Evolutionary conservation across 2,113 vertebrate species (phyloP), one percentile per base, ranked within the genome.

Genomic region (Cyanoramphus novaezelandiae): DNA sequence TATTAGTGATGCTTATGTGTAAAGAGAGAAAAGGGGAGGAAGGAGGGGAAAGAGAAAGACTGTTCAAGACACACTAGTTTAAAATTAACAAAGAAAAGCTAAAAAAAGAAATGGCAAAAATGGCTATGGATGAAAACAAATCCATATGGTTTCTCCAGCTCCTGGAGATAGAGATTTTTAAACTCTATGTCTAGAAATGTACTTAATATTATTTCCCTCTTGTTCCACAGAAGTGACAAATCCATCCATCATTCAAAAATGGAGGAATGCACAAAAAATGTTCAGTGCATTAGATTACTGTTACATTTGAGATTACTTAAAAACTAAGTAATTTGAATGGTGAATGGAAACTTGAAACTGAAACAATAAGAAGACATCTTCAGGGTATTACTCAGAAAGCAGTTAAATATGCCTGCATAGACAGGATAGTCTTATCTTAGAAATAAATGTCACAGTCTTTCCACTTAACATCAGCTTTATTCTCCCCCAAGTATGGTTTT

Each of bases 311-410:
- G 47, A 72, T 77, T 82, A 82, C 46, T 75, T 71, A 6, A 93
- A 85, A 79, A 68, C 13, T 7, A 62, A 77, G 71, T 37, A 33
- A 83, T 90, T 71, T 50, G 53, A 93, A 89, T 8, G 17, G 29
- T 62, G 88, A 88, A 92, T 37, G 77, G 79, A 90, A 95, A 89
- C n/a, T 65, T 62, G 52, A 91, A 95, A 87, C 78, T 79, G 74
- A 83, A 96, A 94, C 60, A 95, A 83, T 94, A 88, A 49, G 86
- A 88, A 90, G 67, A 44, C 46, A 55, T 72, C 82, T 92, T 85
- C n/a, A 59, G 67, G 27, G 41, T 84, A 77, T 93, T 94, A 90
- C 57, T 93, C 71, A 83, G 75, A 84, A 16, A 92, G 81, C 70
- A 91, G 47, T 78, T 67, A 87, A 82, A 90, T 39, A 70, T 0